These are phyloP conservation scores for Origma solitaria DNA, from an alignment of 2,113 vertebrate genomes.

Conservation along the genomic window DNA sequence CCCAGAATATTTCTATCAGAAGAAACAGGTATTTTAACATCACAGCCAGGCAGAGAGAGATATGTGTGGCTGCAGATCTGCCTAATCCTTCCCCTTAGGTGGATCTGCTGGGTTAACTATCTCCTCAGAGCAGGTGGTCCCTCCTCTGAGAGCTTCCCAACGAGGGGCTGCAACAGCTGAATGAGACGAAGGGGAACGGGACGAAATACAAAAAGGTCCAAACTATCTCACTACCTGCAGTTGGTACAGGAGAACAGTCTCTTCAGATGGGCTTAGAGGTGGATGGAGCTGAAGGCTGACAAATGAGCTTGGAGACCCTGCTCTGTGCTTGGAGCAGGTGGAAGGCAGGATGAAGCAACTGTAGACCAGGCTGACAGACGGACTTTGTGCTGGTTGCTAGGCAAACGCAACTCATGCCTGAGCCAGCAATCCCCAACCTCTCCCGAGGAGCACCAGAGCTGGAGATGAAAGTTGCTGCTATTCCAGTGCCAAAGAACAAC, in stretches of 20 bases:
- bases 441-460: neutral
- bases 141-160: neutral
- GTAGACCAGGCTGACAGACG: neutral
- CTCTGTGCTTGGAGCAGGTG: neutral
- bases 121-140: neutral
- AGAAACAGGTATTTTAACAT: neutral
- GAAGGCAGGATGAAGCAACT: neutral
- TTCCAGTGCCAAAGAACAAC: neutral
- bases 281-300: neutral
- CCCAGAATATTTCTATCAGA: neutral
- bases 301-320: neutral
- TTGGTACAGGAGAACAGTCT: rapidly evolving
- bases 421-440: neutral
- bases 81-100: neutral
- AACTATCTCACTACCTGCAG: neutral
- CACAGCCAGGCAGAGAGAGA: neutral
- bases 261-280: neutral
- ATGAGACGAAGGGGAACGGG: rapidly evolving
- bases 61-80: neutral
- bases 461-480: neutral
- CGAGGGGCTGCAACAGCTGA: neutral
- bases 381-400: slow-evolving; percentile 3
- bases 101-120: neutral
- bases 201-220: neutral
- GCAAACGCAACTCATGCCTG: neutral